Base-by-base conservation (phyloP, 2,113 vertebrate genomes). In the Dromiciops gliroides region DNA sequence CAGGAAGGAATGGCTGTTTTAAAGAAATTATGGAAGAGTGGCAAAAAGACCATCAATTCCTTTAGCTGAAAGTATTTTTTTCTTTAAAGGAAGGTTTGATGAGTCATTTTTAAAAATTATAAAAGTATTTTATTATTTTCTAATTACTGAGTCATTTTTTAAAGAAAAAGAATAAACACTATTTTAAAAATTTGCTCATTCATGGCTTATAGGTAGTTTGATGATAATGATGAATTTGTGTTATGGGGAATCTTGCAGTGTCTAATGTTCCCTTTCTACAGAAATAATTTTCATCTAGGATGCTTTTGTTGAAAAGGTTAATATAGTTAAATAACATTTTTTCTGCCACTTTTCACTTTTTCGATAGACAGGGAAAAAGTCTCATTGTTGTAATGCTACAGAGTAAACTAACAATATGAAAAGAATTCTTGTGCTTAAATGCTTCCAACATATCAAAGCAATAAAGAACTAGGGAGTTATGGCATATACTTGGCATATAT, bases 401-500 rank as follows among this genome's bases (percentile, higher is more conserved):
- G 93, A 96, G 83, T 92, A 60, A 92, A 91, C 48, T 96, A 95
- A 95, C 92, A 94, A 3, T 25, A 91, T 2, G 60, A 95, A 56
- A 93, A 97, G 95, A 97, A 96, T 96, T 95, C 90, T 60, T 96
- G 44, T 90, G 19, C 49, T 91, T 44, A 47, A 16, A 75, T 75
- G 23, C 25, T 49, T 96, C 24, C 0, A 26, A 51, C 50, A 51
- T 16, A 31, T 90, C 90, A 23, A 48, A 60, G 14, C 47, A 50
- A 51, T 53, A 89, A 89, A 60, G 94, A 90, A 47, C 2, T 7
- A 50, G 47, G 11, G 0, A 16, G 31, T 67, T 90, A 44, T 24
- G 31, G 25, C 14, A 9, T 26, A 48, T 44, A 49, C 89, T 93
- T 56, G 53, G 49, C 48, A 51, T 8, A 90, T 25, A 19, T 49